A percentile compares a stretch with the other conserved stretches of the same genome.
Conservation (phyloP, 2,113 vertebrate genomes). For the Lepus timidus region DNA sequence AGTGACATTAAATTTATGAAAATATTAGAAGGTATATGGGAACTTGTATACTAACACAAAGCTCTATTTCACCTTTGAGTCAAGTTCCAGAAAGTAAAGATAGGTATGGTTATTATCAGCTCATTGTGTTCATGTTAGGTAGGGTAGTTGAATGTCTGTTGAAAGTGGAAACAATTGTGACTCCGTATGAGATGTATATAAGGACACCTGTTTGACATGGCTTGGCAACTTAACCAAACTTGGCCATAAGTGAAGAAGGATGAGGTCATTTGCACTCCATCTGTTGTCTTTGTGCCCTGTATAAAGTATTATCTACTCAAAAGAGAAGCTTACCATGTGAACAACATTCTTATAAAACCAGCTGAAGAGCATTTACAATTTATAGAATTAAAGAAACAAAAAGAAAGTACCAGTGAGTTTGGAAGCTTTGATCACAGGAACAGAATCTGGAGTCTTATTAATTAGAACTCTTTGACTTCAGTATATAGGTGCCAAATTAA, state of each 20-base stretch:
- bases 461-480: background rate
- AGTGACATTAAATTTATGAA: background rate
- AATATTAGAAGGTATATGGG: background rate
- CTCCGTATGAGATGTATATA: background rate
- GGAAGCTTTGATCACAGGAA: background rate
- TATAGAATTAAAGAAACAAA: background rate
- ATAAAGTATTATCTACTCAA: slow-evolving; percentile 49
- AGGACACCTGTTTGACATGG: slow-evolving; percentile 30
- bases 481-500: slow-evolving; percentile 7
- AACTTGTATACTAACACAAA: background rate
- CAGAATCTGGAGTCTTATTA: background rate
- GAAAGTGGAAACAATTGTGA: background rate
- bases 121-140: background rate
- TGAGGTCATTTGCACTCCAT: slow-evolving; percentile 75
- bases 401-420: background rate
- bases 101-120: background rate
- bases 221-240: slow-evolving; percentile 30
- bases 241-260: slow-evolving; percentile 58
- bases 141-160: background rate
- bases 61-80: background rate
- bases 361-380: background rate
- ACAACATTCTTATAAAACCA: slow-evolving; percentile 17
- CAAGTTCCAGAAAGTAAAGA: background rate
- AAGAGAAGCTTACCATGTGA: background rate
- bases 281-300: slow-evolving; percentile 53